phyloP scores from a whole-genome alignment of 2,113 vertebrate species.

The Oryzias woworae region DNA sequence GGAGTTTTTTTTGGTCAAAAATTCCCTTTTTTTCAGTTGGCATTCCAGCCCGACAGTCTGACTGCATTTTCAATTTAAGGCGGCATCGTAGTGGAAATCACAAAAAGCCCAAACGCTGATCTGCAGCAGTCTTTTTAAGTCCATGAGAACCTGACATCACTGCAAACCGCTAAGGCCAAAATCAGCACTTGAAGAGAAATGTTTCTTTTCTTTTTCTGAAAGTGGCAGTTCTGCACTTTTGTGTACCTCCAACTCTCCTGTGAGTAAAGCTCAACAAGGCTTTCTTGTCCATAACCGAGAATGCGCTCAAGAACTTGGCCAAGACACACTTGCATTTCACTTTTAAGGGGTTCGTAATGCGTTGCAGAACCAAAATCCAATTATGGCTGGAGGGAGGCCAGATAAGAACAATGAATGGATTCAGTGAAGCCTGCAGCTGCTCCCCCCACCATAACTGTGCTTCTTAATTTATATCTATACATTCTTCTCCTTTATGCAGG shows the following conservation, averaged over 20 bases:
- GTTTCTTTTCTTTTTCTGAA: background rate
- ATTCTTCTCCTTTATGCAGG: background rate
- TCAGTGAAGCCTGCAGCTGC: conserved; percentile 47
- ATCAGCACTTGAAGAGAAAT: background rate
- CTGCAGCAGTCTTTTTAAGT: conserved; percentile 29
- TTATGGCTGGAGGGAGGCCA: conserved; percentile 58
- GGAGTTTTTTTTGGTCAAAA: conserved; percentile 34
- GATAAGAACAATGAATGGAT: conserved; percentile 57
- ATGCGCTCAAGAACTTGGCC: conserved; percentile 7
- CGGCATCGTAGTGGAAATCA: conserved; percentile 49
- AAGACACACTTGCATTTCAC: conserved; percentile 19
- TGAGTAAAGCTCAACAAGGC: background rate
- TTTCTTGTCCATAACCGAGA: background rate
- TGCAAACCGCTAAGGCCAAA: conserved; percentile 4
- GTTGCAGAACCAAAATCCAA: conserved; percentile 51
- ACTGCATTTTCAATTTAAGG: conserved; percentile 37
- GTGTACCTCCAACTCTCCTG: background rate
- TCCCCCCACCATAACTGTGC: conserved; percentile 42
- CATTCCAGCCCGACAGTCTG: conserved; percentile 55
- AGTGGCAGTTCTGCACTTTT: background rate
- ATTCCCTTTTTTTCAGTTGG: conserved; percentile 41
- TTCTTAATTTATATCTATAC: conserved; percentile 25
- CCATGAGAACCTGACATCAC: conserved; percentile 30
- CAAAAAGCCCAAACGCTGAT: conserved; percentile 38
- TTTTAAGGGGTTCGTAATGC: conserved; percentile 44